These are phyloP conservation scores for Alethe diademata DNA, from an alignment of 2,113 vertebrate genomes.

Conservation along the genomic window DNA sequence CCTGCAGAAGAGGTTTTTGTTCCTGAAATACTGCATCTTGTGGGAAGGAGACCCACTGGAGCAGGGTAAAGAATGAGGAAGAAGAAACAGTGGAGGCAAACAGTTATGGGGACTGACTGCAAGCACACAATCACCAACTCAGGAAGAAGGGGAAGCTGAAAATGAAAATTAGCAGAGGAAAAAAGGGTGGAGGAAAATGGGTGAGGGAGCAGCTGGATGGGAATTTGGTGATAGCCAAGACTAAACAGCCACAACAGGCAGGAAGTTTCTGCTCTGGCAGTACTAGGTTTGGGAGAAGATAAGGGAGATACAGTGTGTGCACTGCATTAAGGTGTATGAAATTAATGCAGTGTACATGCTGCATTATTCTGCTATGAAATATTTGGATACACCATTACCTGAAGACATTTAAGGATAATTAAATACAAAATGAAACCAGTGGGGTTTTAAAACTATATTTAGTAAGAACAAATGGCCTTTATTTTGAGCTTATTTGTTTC, in stretches of 20 bases:
- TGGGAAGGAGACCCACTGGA: neutral
- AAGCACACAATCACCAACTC: neutral
- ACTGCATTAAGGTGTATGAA: neutral
- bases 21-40: neutral
- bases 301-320: neutral
- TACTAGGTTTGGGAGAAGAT: neutral
- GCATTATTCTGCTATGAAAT: neutral
- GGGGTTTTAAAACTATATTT: fast-evolving
- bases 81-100: neutral
- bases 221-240: fast-evolving
- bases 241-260: neutral
- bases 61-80: neutral
- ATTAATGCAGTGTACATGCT: too few relatives aligned
- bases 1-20: fast-evolving
- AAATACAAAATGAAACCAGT: neutral
- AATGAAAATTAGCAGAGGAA: neutral
- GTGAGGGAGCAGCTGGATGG: neutral
- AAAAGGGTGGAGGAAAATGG: neutral
- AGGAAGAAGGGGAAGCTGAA: fast-evolving
- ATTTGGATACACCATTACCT: neutral
- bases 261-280: neutral
- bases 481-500: neutral
- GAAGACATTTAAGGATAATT: neutral
- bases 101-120: neutral
- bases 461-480: neutral